Evolutionary conservation across 2,797 vertebrate species (phyloP).

Genomic region (Chelidonichthys spinosus): DNA sequence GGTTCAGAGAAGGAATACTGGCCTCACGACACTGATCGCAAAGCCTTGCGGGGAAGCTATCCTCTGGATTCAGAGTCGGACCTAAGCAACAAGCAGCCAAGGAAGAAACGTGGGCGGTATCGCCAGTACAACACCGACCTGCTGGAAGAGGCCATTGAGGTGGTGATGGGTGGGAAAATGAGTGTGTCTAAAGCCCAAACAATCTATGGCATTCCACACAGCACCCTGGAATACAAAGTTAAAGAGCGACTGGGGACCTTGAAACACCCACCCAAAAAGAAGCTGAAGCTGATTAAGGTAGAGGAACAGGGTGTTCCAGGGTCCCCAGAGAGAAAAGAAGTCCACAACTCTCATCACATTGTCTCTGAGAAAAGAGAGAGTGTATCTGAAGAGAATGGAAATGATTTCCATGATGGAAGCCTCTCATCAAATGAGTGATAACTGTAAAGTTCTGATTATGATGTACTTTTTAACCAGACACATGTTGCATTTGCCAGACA

Average conservation of each 20-base stretch:
- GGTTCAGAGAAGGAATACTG: conserved; percentile 88
- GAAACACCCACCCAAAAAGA: conserved; percentile 99
- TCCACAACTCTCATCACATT: conserved; percentile 38
- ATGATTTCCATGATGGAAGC: conserved; percentile 49
- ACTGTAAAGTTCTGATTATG: conserved; percentile 26
- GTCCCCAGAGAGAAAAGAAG: conserved; percentile 50
- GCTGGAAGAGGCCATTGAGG: conserved; percentile 96
- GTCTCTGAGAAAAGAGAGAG: conserved; percentile 52
- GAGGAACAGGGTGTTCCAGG: conserved; percentile 79
- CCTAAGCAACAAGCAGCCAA: conserved; percentile 93
- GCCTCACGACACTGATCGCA: conserved; percentile 92
- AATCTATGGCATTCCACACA: conserved; percentile 99
- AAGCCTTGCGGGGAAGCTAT: conserved; percentile 89
- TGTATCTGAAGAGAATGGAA: conserved; percentile 52
- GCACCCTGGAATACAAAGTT: conserved; percentile 99
- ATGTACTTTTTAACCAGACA: conserved; percentile 45
- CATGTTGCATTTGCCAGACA: conserved; percentile 61
- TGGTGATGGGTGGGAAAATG: conserved; percentile 99
- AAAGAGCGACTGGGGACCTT: conserved; percentile 98
- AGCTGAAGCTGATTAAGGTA: conserved; percentile 91
- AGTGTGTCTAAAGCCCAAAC: conserved; percentile 99
- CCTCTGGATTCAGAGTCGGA: conserved; percentile 94
- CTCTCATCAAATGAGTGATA: conserved; percentile 66
- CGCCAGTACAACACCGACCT: conserved; percentile 99
- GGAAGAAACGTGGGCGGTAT: conserved; percentile 98